Conservation (phyloP, 2,797 vertebrate species). For the Lepilemur ruficaudatus region DNA sequence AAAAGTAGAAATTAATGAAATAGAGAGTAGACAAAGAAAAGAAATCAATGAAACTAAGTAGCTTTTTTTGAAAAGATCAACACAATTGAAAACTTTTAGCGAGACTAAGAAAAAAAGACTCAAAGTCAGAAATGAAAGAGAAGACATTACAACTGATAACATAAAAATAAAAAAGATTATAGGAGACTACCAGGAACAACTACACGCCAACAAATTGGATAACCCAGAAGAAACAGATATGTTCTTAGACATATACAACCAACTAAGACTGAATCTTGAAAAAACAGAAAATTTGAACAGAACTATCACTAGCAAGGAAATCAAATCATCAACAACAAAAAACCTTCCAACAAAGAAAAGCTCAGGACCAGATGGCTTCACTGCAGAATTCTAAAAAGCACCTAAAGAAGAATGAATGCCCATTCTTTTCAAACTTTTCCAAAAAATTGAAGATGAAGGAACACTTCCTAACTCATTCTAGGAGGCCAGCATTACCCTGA, state of each 20-base stretch:
- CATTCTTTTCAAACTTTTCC: too few relatives aligned
- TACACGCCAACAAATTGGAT: neutral
- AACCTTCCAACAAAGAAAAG: too few relatives aligned
- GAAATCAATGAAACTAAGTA: neutral
- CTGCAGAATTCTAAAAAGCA: too few relatives aligned
- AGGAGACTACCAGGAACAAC: neutral
- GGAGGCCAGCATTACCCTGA: too few relatives aligned
- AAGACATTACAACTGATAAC: neutral
- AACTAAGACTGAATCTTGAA: neutral
- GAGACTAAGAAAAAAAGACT: neutral
- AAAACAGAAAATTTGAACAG: neutral
- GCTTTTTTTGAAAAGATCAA: neutral
- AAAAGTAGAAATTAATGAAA: neutral
- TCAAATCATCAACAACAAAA: too few relatives aligned
- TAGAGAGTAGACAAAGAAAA: neutral
- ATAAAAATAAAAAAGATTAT: neutral
- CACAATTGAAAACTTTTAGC: neutral
- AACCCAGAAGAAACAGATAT: neutral
- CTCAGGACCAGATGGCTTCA: too few relatives aligned
- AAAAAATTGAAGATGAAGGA: too few relatives aligned
- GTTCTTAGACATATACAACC: neutral
- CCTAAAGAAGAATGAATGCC: too few relatives aligned
- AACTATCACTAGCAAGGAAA: too few relatives aligned
- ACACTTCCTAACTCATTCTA: too few relatives aligned
- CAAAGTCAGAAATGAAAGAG: neutral